Conservation (phyloP, 2,797 vertebrate species). For the Hyperoplus lanceolatus region DNA sequence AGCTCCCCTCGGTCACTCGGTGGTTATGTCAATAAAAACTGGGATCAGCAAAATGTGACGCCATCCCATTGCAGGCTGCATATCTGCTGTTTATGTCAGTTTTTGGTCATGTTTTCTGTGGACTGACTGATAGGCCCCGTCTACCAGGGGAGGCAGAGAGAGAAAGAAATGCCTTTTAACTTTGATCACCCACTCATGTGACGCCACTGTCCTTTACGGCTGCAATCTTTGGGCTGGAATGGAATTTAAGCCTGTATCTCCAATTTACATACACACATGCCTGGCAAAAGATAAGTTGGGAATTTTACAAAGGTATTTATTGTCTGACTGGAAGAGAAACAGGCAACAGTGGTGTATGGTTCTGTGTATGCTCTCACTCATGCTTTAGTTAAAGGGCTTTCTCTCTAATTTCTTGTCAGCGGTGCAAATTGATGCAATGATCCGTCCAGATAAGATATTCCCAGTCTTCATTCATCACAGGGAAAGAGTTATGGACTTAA, state of each 20-base stretch:
- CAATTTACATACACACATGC: constrained; percentile 61
- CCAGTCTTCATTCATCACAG: constrained; percentile 54
- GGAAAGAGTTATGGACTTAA: constrained; percentile 33
- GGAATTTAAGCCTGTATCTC: constrained; percentile 72
- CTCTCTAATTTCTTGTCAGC: constrained; percentile 63
- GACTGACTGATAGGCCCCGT: constrained; percentile 43
- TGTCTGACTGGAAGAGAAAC: constrained; percentile 48
- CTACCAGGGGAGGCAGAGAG: constrained; percentile 44
- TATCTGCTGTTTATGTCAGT: constrained; percentile 65
- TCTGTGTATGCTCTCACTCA: constrained; percentile 22
- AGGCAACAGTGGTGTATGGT: constrained; percentile 12
- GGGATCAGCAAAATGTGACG: constrained; percentile 22
- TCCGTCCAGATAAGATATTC: constrained; percentile 57
- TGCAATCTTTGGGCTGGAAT: constrained; percentile 52
- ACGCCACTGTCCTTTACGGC: constrained; percentile 56
- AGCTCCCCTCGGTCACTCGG: constrained; percentile 59
- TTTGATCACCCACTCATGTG: constrained; percentile 57
- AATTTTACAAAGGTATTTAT: constrained; percentile 75
- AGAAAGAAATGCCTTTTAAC: constrained; percentile 49
- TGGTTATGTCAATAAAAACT: constrained; percentile 76
- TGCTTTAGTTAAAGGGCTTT: constrained; percentile 24
- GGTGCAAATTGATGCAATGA: constrained; percentile 70
- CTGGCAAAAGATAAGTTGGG: constrained; percentile 72
- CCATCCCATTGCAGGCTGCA: constrained; percentile 35
- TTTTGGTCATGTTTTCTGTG: constrained; percentile 55